A percentile compares a stretch with the other conserved stretches of the same genome.
These are phyloP conservation scores for Pseudoips prasinana DNA, from an alignment of 2,888 invertebrate genomes.

Conservation along the genomic window DNA sequence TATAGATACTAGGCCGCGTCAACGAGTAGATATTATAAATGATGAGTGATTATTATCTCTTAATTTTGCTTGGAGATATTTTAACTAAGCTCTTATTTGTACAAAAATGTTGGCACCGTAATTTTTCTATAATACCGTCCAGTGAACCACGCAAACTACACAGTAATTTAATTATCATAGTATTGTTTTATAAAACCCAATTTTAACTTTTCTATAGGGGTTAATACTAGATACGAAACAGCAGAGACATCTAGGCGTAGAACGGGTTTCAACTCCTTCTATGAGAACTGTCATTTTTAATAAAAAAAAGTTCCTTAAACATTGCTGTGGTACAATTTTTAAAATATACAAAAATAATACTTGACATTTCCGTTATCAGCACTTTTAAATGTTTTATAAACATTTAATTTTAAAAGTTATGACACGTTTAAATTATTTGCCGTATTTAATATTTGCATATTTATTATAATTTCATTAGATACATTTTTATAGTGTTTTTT, in stretches of 20 bases:
- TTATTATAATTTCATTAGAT: slow-evolving; percentile 17
- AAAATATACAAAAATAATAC: slow-evolving; percentile 36
- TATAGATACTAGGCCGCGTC: slow-evolving; percentile 60
- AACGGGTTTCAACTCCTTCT: slow-evolving; percentile 12
- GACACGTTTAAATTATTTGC: slow-evolving; percentile 26
- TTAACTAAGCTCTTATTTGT: slow-evolving; percentile 47
- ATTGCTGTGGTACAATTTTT: slow-evolving; percentile 60
- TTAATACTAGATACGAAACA: slow-evolving; percentile 27
- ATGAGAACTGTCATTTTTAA: slow-evolving; percentile 29
- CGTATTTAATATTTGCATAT: slow-evolving; percentile 18
- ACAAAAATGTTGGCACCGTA: slow-evolving; percentile 54
- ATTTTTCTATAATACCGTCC: slow-evolving; percentile 75
- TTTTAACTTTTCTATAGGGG: slow-evolving; percentile 28
- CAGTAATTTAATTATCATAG: slow-evolving; percentile 45
- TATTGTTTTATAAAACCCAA: slow-evolving; percentile 30
- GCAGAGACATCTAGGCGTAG: slow-evolving; percentile 23
- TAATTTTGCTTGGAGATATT: slow-evolving; percentile 44
- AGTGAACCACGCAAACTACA: slow-evolving; percentile 54
- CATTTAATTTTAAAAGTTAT: slow-evolving; percentile 30
- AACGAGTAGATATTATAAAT: slow-evolving; percentile 58
- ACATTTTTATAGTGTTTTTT: slow-evolving; percentile 18
- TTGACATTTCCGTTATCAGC: slow-evolving; percentile 20
- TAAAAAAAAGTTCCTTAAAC: slow-evolving; percentile 62
- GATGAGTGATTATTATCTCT: slow-evolving; percentile 47
- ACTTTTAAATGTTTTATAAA: slow-evolving; percentile 33